Base-by-base conservation (phyloP, 2,113 vertebrate species). In the Carassius gibelio region DNA sequence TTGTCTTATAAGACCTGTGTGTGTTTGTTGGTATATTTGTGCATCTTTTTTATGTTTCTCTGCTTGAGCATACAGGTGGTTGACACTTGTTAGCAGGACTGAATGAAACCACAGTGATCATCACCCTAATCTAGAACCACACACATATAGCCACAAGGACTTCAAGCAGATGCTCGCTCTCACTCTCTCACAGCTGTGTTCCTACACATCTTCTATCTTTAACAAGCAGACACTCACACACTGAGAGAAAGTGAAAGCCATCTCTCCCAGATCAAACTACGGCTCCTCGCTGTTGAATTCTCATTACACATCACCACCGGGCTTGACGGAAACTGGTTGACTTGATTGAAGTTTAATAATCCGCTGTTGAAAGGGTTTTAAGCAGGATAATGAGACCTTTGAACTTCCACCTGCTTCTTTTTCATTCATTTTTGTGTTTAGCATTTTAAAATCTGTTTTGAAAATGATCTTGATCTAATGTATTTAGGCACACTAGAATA, bases 301-400 rank as follows among this genome's bases (percentile, higher is more conserved):
- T 68, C 79, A 81, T 68, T 81, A 66, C 79, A 68, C 8, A 68
- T 81, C 42, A 1, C 26, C 62, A 34, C 15, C 50, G 15, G 17
- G 77, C 59, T 26, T 30, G 59, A 64, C 64, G 77, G 77, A 64
- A 80, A 6, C 59, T 26, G 59, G 57, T 80, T 80, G 38, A 14
- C 79, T 81, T 69, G 79, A 81, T 68, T 68, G 62, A 81, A 81
- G 79, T 50, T 69, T 69, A 81, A 66, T 81, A 81, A 81, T 66
- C 61, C 17, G 61, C 42, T 21, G 38, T 30, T 52, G 23, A 68
- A 50, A 52, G 61, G 42, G 45, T 34, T 81, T 79, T 64, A 52
- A 68, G 17, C 13, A 30, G 26, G 79, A 34, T 76, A 76, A 76
- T 76, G 15, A 30, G 75, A 19, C 26, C 72, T 76, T 26, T 76